A percentile compares a stretch with the other conserved stretches of the same genome.
These are phyloP conservation scores for Exocentrus adspersus DNA, from an alignment of 2,888 invertebrate genomes.

Conservation along the genomic window DNA sequence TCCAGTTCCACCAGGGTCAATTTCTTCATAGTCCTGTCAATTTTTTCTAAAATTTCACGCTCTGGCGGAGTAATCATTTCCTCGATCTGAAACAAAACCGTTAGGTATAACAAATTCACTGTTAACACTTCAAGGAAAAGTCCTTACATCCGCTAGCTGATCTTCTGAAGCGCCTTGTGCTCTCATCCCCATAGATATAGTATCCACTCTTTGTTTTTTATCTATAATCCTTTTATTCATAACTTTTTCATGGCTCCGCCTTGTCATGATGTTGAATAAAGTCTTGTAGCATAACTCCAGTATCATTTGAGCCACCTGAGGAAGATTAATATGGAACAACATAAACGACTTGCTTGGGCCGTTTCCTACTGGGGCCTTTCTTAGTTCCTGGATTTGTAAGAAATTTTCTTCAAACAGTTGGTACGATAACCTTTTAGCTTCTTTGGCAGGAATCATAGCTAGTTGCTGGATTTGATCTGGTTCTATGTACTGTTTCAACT, in stretches of 20 bases:
- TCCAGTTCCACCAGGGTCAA: slow-evolving; percentile 82
- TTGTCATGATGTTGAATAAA: slow-evolving; percentile 74
- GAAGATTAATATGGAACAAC: slow-evolving; percentile 78
- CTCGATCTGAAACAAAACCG: slow-evolving; percentile 71
- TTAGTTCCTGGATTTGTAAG: slow-evolving; percentile 74
- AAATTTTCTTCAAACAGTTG: slow-evolving; percentile 84
- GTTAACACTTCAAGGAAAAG: too few species aligned
- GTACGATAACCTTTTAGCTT: slow-evolving; percentile 89
- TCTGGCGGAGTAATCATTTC: slow-evolving; percentile 91
- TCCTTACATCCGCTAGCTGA: slow-evolving; percentile 82
- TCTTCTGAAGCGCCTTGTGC: slow-evolving; percentile 80
- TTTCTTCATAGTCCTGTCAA: slow-evolving; percentile 79
- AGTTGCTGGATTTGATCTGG: slow-evolving; percentile 91
- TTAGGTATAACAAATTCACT: slow-evolving; percentile 11
- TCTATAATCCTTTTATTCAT: slow-evolving; percentile 84
- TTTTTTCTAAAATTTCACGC: slow-evolving; percentile 76
- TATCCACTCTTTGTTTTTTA: slow-evolving; percentile 87
- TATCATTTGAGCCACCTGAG: slow-evolving; percentile 74
- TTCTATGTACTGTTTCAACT: slow-evolving; percentile 83
- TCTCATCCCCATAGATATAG: slow-evolving; percentile 81
- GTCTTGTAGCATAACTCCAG: slow-evolving; percentile 78
- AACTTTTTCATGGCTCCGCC: slow-evolving; percentile 72
- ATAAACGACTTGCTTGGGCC: slow-evolving; percentile 85
- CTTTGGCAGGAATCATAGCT: slow-evolving; percentile 94
- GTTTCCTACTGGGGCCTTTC: slow-evolving; percentile 47